A percentile compares a stretch with the other conserved stretches of the same genome.
phyloP scores from a whole-genome alignment of 2,888 invertebrate species.

The Himalopsyche kuldschensis region DNA sequence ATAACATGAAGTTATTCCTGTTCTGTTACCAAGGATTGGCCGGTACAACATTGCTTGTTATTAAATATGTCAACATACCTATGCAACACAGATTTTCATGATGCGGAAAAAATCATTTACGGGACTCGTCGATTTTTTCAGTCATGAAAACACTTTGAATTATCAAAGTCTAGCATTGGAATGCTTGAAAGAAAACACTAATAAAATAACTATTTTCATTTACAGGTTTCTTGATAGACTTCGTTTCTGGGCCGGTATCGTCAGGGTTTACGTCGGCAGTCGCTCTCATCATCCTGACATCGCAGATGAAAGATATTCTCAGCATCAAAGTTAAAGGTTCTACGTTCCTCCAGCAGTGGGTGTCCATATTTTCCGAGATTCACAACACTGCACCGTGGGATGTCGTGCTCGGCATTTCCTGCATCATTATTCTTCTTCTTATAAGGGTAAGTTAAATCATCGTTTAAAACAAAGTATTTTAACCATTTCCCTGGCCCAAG shows the following conservation, averaged over 20 bases:
- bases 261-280: constrained; percentile 90
- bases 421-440: constrained; percentile 74
- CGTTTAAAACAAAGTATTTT: neutral
- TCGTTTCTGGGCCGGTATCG: constrained; percentile 87
- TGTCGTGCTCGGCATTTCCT: constrained; percentile 71
- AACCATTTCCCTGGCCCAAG: neutral
- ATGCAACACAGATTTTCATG: too few species aligned
- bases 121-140: too few species aligned
- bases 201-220: constrained; percentile 15
- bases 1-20: too few species aligned
- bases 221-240: constrained; percentile 81
- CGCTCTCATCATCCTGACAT: constrained; percentile 83
- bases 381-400: constrained; percentile 70
- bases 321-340: constrained; percentile 72
- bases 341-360: constrained; percentile 80
- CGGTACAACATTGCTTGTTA: too few species aligned
- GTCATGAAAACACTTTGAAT: too few species aligned
- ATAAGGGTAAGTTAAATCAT: constrained; percentile 65
- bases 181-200: too few species aligned
- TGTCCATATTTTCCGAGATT: constrained; percentile 69
- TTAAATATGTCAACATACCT: too few species aligned
- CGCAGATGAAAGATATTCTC: constrained; percentile 83
- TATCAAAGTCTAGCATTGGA: too few species aligned
- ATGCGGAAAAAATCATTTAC: too few species aligned
- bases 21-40: too few species aligned